A percentile compares a stretch with the other conserved stretches of the same genome.
These are phyloP conservation scores for Caerostris darwini DNA, from an alignment of 1,140 invertebrate genomes.

Conservation along the genomic window DNA sequence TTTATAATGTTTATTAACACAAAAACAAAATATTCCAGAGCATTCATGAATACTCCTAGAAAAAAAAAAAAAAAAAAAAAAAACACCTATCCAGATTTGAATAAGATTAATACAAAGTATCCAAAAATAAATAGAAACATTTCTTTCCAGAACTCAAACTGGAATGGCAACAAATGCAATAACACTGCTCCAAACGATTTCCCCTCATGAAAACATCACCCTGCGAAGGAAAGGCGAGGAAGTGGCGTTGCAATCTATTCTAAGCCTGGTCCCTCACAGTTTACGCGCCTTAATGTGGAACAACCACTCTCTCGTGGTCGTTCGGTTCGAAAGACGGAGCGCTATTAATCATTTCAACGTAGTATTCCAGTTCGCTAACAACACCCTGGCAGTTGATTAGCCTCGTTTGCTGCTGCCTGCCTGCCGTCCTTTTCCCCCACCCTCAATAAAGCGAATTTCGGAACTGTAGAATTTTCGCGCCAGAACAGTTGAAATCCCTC, in stretches of 20 bases:
- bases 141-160: too few relatives aligned
- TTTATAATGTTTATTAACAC: too few relatives aligned
- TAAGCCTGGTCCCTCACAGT: not conserved
- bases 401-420: conserved; percentile 48
- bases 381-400: conserved; percentile 50
- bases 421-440: not conserved
- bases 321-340: not conserved
- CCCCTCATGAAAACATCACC: not conserved
- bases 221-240: not conserved
- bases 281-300: conserved; percentile 15
- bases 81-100: too few relatives aligned
- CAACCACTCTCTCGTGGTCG: not conserved
- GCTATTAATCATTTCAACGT: conserved; percentile 51
- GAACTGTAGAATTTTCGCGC: conserved; percentile 3
- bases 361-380: conserved; percentile 53
- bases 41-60: too few relatives aligned
- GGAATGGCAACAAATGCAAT: too few relatives aligned
- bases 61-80: too few relatives aligned
- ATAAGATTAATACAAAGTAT: too few relatives aligned
- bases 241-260: not conserved
- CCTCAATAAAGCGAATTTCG: conserved; percentile 59
- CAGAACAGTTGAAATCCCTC: not conserved
- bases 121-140: too few relatives aligned
- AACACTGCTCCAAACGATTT: too few relatives aligned
- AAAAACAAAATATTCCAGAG: too few relatives aligned